These are phyloP conservation scores for Symphodus melops DNA, from an alignment of 2,113 vertebrate genomes.

Conservation along the genomic window DNA sequence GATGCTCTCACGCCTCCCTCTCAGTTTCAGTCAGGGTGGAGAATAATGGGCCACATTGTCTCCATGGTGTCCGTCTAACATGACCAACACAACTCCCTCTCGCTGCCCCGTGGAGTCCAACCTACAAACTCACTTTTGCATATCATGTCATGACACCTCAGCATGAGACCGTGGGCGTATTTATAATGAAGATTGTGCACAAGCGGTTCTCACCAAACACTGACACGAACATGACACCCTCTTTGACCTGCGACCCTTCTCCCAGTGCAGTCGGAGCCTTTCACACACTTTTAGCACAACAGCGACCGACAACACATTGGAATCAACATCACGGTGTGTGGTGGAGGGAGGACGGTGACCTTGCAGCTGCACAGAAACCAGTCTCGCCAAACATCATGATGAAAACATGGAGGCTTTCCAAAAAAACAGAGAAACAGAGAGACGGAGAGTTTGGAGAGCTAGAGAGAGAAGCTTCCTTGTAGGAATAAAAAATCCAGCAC, in stretches of 20 bases:
- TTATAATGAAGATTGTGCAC: slow-evolving; percentile 50
- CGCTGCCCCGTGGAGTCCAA: neutral
- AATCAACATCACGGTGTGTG: slow-evolving; percentile 16
- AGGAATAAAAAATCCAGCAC: slow-evolving; percentile 17
- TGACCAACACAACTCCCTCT: slow-evolving; percentile 41
- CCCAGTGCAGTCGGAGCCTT: slow-evolving; percentile 29
- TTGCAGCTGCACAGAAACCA: slow-evolving; percentile 51
- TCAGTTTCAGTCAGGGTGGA: slow-evolving; percentile 15
- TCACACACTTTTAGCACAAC: slow-evolving; percentile 48
- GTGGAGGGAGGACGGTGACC: slow-evolving; percentile 24
- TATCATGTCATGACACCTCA: slow-evolving; percentile 22
- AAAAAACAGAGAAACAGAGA: slow-evolving; percentile 22
- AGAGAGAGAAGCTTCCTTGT: slow-evolving; percentile 5
- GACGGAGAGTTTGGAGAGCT: neutral
- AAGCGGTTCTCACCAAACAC: slow-evolving; percentile 52
- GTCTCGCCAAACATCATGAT: slow-evolving; percentile 27
- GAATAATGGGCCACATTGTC: slow-evolving; percentile 55
- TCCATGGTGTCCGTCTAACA: slow-evolving; percentile 1
- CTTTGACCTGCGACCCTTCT: slow-evolving; percentile 54
- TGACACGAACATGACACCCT: slow-evolving; percentile 58
- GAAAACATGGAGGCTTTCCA: slow-evolving; percentile 53
- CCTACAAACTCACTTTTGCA: neutral
- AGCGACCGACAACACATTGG: slow-evolving; percentile 43
- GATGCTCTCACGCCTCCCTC: slow-evolving; percentile 33
- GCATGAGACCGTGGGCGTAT: slow-evolving; percentile 33